Evolutionary conservation across 2,888 invertebrate species (phyloP).

Genomic region (Entomobrya multifasciata): DNA sequence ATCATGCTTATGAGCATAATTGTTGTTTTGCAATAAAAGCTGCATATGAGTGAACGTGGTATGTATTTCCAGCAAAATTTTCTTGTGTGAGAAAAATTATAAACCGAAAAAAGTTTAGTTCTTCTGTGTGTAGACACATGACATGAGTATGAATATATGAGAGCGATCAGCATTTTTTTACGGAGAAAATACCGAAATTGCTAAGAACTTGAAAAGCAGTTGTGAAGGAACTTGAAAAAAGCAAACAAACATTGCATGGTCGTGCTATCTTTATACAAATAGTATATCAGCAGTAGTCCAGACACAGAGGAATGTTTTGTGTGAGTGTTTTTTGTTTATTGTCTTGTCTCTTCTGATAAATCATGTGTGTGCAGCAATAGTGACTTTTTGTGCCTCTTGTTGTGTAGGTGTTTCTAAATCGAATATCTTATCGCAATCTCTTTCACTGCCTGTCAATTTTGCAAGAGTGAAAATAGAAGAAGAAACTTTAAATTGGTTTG

Average conservation of each 20-base stretch:
- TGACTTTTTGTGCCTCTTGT: conserved; percentile 37
- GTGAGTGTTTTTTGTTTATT: conserved; percentile 22
- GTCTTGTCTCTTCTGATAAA: conserved; percentile 27
- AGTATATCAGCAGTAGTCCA: conserved; percentile 16
- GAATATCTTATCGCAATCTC: conserved; percentile 41
- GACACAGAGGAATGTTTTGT: background rate
- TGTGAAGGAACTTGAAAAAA: conserved; percentile 21
- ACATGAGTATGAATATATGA: background rate
- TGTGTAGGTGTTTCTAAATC: conserved; percentile 17
- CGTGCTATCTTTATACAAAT: background rate
- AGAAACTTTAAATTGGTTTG: conserved; percentile 4
- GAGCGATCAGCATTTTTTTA: background rate
- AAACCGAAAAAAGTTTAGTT: conserved; percentile 11
- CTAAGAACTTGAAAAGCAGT: conserved; percentile 21
- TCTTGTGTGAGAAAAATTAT: background rate
- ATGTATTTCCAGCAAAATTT: background rate
- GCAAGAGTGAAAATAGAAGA: background rate
- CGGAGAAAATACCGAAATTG: background rate
- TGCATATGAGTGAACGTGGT: background rate
- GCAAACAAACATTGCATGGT: background rate
- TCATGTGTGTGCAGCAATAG: conserved; percentile 39
- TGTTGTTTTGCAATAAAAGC: conserved; percentile 1
- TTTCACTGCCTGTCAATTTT: background rate
- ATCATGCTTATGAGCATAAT: conserved; percentile 25
- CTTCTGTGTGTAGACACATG: background rate